Evolutionary conservation across 1,140 invertebrate species (phyloP), one percentile per base, ranked within the genome.

Genomic region (Glossosoma conforme): DNA sequence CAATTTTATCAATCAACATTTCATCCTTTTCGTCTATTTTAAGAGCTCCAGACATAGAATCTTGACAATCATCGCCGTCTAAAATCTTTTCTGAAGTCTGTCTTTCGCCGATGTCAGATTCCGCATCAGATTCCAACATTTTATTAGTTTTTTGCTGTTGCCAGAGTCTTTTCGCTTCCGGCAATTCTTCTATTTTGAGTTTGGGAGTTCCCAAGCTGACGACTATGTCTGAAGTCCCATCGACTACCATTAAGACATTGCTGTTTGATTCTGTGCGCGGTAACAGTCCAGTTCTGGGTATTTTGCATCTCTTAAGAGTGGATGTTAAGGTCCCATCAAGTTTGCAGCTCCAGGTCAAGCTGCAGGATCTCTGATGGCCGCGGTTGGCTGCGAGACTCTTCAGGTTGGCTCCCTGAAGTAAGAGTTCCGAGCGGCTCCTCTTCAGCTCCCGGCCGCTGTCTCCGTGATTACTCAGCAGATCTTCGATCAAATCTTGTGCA

Each of bases 271-370:
- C 18, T 72, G 54, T 20, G 70, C 71, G 28, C 65, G 72, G 41
- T 74, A 69, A 35, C 52, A 57, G 22, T 6, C 55, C 50, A 11
- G 49, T 62, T 60, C 47, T 68, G 1, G 74, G 69, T 17, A 82
- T 65, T 70, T 87, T 87, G 24, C 84, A 76, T 37, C 82, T 75
- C 52, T 86, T 86, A 21, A 84, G 77, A 5, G 76, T 77, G 24
- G 79, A 75, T 21, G 78, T 69, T 37, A 81, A 61, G 40, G 76
- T 72, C 43, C 69, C 77, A 58, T 85, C 80, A 52, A 73, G 67
- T 42, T 84, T 65, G 55, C 77, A 83, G 62, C 79, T 84, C 76
- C 80, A 82, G 3, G 80, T 80, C 17, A 85, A 65, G 62, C 81
- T 83, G 56, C 81, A 83, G 2, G 83, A 81, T 59, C 82, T 70